A percentile compares a stretch with the other conserved stretches of the same genome.
Conservation (phyloP, 1,140 invertebrate species). For the Ectropis grisescens region DNA sequence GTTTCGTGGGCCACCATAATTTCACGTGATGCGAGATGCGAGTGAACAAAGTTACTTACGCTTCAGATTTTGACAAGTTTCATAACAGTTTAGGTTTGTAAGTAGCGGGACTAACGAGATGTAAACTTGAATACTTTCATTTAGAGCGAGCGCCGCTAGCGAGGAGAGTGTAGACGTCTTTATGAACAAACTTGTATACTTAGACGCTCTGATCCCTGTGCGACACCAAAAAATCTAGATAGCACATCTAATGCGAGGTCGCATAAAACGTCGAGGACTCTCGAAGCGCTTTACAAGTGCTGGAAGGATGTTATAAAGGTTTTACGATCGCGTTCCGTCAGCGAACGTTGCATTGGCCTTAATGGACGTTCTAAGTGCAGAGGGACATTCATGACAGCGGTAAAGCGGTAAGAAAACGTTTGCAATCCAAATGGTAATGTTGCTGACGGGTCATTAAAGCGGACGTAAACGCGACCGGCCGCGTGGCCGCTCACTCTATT, state of each 20-base stretch:
- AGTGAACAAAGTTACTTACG: too few relatives aligned
- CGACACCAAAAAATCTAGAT: constrained; percentile 19
- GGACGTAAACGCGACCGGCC: constrained; percentile 14
- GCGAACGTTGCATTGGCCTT: constrained; percentile 55
- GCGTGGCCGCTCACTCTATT: too few relatives aligned
- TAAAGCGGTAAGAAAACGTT: constrained; percentile 35
- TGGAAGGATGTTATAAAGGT: constrained; percentile 68
- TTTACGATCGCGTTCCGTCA: constrained; percentile 63
- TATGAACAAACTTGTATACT: constrained; percentile 23
- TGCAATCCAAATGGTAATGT: constrained; percentile 21
- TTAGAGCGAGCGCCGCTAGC: constrained; percentile 6
- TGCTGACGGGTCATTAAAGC: constrained; percentile 24
- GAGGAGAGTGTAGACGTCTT: constrained; percentile 13
- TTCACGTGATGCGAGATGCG: too few relatives aligned
- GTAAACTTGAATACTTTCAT: constrained; percentile 9
- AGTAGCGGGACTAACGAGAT: too few relatives aligned
- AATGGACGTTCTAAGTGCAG: constrained; percentile 67
- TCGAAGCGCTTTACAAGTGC: constrained; percentile 65
- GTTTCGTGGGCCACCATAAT: too few relatives aligned
- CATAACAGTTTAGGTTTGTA: too few relatives aligned
- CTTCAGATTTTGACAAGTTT: too few relatives aligned
- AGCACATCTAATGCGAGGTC: constrained; percentile 24
- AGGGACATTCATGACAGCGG: constrained; percentile 57
- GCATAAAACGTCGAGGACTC: constrained; percentile 53
- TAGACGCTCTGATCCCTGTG: constrained; percentile 13